Base-by-base conservation (phyloP, 2,797 vertebrate genomes). In the Malurus leucopterus region DNA sequence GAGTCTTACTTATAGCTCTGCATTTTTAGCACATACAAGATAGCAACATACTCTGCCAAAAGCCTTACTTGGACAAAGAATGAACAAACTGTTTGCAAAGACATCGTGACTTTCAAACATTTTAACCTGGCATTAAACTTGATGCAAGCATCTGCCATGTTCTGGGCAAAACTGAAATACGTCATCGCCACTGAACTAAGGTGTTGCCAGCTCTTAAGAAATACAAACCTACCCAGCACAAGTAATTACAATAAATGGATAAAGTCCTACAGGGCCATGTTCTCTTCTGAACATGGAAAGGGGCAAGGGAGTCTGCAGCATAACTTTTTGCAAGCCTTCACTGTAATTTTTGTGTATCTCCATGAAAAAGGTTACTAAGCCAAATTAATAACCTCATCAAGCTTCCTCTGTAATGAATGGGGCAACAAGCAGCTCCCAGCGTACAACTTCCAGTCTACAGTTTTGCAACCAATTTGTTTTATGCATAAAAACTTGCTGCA, bases 91-190 rank as follows among this genome's bases (percentile, higher is more conserved):
- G 23, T 40, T 91, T 75, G 53, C 59, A 89, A 90, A 91, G 69
- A 55, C 59, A 69, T 43, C 4, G 34, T 0, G 1, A 44, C 46
- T 79, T 83, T 83, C 47, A 84, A 90, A 84, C n/a, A 57, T 68
- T 90, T 90, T 80, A 91, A 89, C 88, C 84, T 85, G 84, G 72
- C 72, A 85, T 41, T 75, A 87, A 83, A 90, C 34, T 74, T 49
- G 47, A 89, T 72, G 41, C 44, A 74, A 65, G 24, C 69, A 92
- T 75, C 81, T 91, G 86, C 41, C 15, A 22, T 2, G 2, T 58
- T 93, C 82, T 72, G 75, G 55, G 65, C 41, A 93, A 76, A 76
- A 47, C 27, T 67, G 55, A 71, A 73, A 91, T 27, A 71, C 0
- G 5, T 41, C 38, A 20, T 29, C 7, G 5, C 29, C 19, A 24